These are phyloP conservation scores for Austrolebias charrua DNA, from an alignment of 2,797 vertebrate species.

Conservation along the genomic window DNA sequence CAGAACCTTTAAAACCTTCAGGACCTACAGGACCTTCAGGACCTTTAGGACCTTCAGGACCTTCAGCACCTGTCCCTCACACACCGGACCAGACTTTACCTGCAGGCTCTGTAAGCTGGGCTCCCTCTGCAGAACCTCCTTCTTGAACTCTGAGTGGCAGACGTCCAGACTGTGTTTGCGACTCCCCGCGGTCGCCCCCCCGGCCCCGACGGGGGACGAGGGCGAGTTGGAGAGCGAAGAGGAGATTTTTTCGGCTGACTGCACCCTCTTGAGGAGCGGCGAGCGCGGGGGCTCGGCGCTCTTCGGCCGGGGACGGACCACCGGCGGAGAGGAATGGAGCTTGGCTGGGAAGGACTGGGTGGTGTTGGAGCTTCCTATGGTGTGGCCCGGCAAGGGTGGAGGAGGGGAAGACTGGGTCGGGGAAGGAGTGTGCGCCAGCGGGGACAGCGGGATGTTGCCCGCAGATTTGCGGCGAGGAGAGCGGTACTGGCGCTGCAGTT, in stretches of 20 bases:
- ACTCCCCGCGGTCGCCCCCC: constrained; percentile 57
- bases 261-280: constrained; percentile 93
- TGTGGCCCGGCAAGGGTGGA: constrained; percentile 85
- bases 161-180: constrained; percentile 93
- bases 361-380: too few species aligned
- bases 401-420: constrained; percentile 94
- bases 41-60: too few species aligned
- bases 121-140: constrained; percentile 92
- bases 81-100: constrained; percentile 41
- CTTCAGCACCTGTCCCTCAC: too few species aligned
- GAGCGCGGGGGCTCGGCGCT: constrained; percentile 92
- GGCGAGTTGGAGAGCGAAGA: constrained; percentile 78
- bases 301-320: constrained; percentile 90
- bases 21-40: not conserved
- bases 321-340: constrained; percentile 91
- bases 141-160: constrained; percentile 91
- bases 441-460: constrained; percentile 94
- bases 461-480: constrained; percentile 95
- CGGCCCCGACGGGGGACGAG: constrained; percentile 60
- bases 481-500: constrained; percentile 95
- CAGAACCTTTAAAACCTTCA: too few species aligned
- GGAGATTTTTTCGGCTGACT: constrained; percentile 92
- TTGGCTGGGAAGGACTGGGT: constrained; percentile 90
- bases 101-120: constrained; percentile 86
- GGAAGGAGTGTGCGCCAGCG: constrained; percentile 93